phyloP scores from a whole-genome alignment of 2,888 invertebrate genomes.

The Rhyacophila evoluta region DNA sequence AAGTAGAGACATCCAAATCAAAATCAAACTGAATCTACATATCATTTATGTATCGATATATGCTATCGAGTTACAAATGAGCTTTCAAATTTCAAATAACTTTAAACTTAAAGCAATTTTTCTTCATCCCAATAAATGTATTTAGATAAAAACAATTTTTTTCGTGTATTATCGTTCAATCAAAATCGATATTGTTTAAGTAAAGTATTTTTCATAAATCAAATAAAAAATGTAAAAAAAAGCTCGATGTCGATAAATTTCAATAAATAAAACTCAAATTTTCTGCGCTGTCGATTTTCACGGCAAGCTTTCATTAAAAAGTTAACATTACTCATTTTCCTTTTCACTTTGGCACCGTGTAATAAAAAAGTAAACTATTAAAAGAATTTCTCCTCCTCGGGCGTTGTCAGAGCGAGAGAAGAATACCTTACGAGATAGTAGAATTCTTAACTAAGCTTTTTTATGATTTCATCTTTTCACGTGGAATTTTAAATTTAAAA shows the following conservation, averaged over 20 bases:
- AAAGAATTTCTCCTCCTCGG: neutral
- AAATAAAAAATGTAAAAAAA: no score
- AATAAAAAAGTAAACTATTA: slow-evolving; percentile 23
- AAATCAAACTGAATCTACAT: no score
- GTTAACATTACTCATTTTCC: slow-evolving; percentile 10
- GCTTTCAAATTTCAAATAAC: no score
- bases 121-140: no score
- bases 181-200: no score
- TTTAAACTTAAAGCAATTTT: no score
- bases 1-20: no score
- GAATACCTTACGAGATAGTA: slow-evolving; percentile 1
- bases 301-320: slow-evolving; percentile 9
- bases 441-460: slow-evolving; percentile 4
- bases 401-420: neutral
- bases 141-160: no score
- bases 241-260: neutral
- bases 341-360: slow-evolving; percentile 14
- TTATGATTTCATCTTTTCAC: slow-evolving; percentile 18
- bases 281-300: neutral
- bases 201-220: no score
- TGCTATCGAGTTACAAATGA: no score
- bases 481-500: slow-evolving; percentile 10
- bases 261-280: neutral
- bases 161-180: no score
- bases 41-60: no score